Base-by-base conservation (phyloP, 1,140 invertebrate genomes). In the Polypedilum vanderplanki region DNA sequence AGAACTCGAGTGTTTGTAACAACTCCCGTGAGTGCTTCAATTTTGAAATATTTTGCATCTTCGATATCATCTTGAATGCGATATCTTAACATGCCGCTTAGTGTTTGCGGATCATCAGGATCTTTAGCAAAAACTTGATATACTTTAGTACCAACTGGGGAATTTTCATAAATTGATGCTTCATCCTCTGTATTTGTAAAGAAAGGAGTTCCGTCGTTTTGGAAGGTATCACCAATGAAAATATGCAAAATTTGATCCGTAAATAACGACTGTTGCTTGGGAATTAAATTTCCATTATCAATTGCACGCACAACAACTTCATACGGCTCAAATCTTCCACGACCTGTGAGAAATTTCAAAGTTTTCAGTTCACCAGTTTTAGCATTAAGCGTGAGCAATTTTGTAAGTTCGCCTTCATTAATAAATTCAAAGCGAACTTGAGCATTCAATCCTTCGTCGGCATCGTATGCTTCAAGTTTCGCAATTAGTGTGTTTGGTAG, bases 401-500 rank as follows among this genome's bases (percentile, higher is more conserved):
- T 88, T 80, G 85, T 87, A 33, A 88, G 87, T 81, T 91, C 90
- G 20, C 89, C 88, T 80, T 91, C 89, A 78, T 91, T 88, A 0
- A 91, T 83, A 33, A 92, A 85, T 46, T 91, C 89, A 78, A 90
- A 92, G 76, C 84, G 85, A 3, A 92, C 85, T 77, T 85, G 84
- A 1, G 90, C 90, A 8, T 89, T 90, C 0, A 86, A 80, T 0
- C 89, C 90, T 80, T 90, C 89, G 76, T 93, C 91, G 0, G 87
- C 86, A 83, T 98, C 95, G 0, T 82, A 87, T 0, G 95, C 95
- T 3, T 90, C 87, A n/a, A 94, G 84, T n/a, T 90, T 90, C 2
- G 90, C 82, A 1, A 92, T 87, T 41, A 85, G 88, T 17, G 88
- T 87, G 3, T 88, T 88, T 0, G 88, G 79, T 0, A 86, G 84